Evolutionary conservation across 2,888 invertebrate species (phyloP), one percentile per base, ranked within the genome.

Genomic region (Heteromyza rotundicornis): DNA sequence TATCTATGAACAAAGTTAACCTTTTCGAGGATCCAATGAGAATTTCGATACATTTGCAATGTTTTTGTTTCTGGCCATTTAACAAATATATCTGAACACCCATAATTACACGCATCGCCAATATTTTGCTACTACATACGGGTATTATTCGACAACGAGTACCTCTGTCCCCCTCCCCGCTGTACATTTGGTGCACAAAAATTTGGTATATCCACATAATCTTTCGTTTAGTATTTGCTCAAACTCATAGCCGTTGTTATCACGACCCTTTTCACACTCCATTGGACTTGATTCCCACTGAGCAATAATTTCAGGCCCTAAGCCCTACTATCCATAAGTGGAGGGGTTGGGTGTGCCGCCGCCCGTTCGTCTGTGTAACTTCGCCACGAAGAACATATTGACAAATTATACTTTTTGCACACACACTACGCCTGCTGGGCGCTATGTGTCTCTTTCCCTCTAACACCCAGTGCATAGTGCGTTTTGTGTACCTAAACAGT

Each of bases 391-490:
- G 70, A 76, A 75, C 75, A 76, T 75, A 75, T 76, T 75, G 75
- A 76, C 77, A 75, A 75, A 75, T 76, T 76, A 75, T 75, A 74
- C 77, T 75, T 75, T 75, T 75, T 76, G 74, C 75, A 75, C 74
- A 75, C 75, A 75, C 75, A n/a, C n/a, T n/a, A n/a, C 73, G 74
- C 71, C 72, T 73, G 75, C 75, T 75, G 74, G 71, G 76, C 70
- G 73, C 74, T 74, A 14, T 23, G 16, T 17, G 2, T 24, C 51
- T 36, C 27, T 55, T 22, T 47, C 23, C 49, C 14, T 64, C 64
- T 59, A n/a, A n/a, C n/a, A n/a, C n/a, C n/a, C n/a, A n/a, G n/a
- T n/a, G 14, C 40, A 40, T 3, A 40, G 52, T 68, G 63, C 64
- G 57, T 63, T 60, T 63, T 71, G 64, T 73, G 74, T 70, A 72